Conservation (phyloP, 2,113 vertebrate genomes). For the Ptilonorhynchus violaceus region DNA sequence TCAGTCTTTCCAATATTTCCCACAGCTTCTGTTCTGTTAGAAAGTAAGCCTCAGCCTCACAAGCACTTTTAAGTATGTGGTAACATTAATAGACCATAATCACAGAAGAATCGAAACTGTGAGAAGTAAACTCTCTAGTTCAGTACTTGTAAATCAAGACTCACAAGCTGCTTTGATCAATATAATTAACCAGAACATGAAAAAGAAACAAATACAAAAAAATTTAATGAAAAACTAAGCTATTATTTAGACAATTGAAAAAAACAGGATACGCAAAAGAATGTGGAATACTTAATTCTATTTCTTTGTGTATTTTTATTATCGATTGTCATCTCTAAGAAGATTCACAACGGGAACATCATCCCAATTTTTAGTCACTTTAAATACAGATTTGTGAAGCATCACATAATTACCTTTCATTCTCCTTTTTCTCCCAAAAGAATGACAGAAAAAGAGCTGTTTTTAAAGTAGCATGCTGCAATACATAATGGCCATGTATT, state of each 20-base stretch:
- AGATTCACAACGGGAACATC: neutral
- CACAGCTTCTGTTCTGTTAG: neutral
- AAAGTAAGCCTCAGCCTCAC: neutral
- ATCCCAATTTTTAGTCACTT: slow-evolving; percentile 21
- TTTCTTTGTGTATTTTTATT: slow-evolving; percentile 6
- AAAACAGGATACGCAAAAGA: neutral
- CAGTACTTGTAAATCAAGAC: neutral
- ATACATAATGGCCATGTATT: neutral
- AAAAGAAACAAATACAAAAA: neutral
- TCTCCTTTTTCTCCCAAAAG: neutral
- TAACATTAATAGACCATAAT: neutral
- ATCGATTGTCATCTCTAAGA: neutral
- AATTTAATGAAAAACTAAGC: neutral
- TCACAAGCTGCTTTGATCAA: neutral
- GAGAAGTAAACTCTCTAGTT: neutral
- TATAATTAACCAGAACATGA: neutral
- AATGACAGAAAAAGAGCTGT: neutral
- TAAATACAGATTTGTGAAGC: slow-evolving; percentile 3
- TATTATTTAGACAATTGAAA: neutral
- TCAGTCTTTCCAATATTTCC: neutral
- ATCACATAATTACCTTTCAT: slow-evolving; percentile 19
- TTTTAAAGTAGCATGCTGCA: neutral
- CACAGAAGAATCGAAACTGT: neutral
- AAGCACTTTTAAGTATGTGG: neutral
- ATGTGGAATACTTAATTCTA: neutral